Evolutionary conservation across 2,113 vertebrate genomes (phyloP), one percentile per base, ranked within the genome.

Genomic region (Prietella phreatophila): DNA sequence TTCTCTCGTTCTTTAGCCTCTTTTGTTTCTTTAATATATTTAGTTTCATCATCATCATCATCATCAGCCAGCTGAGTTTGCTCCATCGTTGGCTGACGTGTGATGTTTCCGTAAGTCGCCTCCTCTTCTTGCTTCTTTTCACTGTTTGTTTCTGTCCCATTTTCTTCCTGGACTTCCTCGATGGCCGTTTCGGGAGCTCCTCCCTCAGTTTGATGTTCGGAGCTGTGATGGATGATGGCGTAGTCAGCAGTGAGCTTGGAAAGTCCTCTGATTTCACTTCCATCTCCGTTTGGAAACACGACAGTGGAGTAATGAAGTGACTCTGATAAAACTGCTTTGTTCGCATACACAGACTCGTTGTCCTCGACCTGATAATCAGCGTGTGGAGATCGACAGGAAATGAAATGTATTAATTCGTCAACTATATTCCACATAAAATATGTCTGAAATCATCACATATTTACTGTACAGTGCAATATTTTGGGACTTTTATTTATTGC

Each of bases 281-380:
- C 53, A 1, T 0, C 53, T 55, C 79, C 8, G 3, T 4, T 20
- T 81, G 79, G 50, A 33, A 81, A 81, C 53, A 81, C 17, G 2
- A 81, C 17, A 58, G n/a, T 33, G 53, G 79, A 56, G 79, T 81
- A 81, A 81, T 81, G 50, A 81, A 81, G 79, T 4, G n/a, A 55
- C 50, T 81, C 79, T 56, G 9, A 47, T 81, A 9, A 81, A 56
- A 30, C 14, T 1, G 14, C 9, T 15, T 15, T 50, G 42, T 78
- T 50, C 8, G 10, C 22, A 76, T 76, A 76, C 39, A 47, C 73
- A 47, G 22, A 50, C 20, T 55, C 27, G 33, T 56, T 53, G 8
- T 30, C n/a, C 8, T 30, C 78, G 1, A 33, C n/a, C 50, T 81
- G n/a, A 33, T 0, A 1, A 55, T 3, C 53, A n/a, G 4, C 27